phyloP scores from a whole-genome alignment of 2,888 invertebrate genomes.

The Tryphoninae sp. region DNA sequence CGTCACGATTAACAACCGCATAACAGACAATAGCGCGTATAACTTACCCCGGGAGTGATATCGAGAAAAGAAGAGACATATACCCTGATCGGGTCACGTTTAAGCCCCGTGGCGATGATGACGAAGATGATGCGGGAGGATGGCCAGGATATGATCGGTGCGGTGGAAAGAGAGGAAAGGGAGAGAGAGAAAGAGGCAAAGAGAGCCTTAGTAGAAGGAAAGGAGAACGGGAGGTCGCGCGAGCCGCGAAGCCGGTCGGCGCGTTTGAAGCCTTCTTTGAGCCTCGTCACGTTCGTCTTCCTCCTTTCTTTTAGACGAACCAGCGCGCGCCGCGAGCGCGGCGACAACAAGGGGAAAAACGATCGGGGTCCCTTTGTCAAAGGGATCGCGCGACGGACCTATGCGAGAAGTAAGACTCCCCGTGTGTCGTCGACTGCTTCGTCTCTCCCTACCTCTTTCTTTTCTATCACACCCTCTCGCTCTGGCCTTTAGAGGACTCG shows the following conservation, averaged over 20 bases:
- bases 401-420: conserved; percentile 40
- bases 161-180: conserved; percentile 31
- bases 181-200: neutral
- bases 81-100: neutral
- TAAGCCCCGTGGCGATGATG: conserved; percentile 23
- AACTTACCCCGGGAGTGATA: neutral
- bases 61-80: conserved; percentile 1
- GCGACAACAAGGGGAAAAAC: conserved; percentile 53
- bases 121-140: conserved; percentile 38
- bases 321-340: conserved; percentile 48
- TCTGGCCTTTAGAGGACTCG: conserved; percentile 22
- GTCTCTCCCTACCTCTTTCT: conserved; percentile 48
- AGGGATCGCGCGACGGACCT: conserved; percentile 35
- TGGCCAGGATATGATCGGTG: conserved; percentile 1
- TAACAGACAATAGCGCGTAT: neutral
- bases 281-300: conserved; percentile 64
- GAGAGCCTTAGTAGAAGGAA: conserved; percentile 19
- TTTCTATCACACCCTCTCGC: conserved; percentile 31
- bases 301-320: conserved; percentile 66
- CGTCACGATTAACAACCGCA: neutral
- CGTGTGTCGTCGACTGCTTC: conserved; percentile 14
- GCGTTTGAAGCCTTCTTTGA: conserved; percentile 72
- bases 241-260: conserved; percentile 62
- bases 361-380: conserved; percentile 49
- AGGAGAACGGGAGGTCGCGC: conserved; percentile 54